Conservation (phyloP, 1,140 invertebrate genomes). For the Stenopsyche tienmushanensis region DNA sequence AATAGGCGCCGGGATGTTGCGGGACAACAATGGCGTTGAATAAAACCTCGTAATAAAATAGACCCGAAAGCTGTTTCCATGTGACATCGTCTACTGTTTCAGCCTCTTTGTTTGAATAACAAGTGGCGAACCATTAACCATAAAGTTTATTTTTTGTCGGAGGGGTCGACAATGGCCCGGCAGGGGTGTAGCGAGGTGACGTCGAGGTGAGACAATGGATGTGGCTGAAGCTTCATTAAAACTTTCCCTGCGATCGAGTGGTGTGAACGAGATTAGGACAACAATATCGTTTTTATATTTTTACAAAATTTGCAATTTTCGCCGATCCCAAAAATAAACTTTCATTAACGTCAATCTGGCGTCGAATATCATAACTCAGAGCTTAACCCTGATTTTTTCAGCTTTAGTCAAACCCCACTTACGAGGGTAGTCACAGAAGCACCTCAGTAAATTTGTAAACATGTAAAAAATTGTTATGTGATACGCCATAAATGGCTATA, state of each 20-base stretch:
- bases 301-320: no score
- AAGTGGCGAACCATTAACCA: constrained; percentile 35
- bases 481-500: no score
- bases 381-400: no score
- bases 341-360: no score
- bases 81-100: constrained; percentile 24
- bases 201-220: constrained; percentile 11
- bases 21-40: neutral
- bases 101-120: constrained; percentile 35
- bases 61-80: constrained; percentile 22
- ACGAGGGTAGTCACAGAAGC: no score
- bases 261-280: neutral
- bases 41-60: constrained; percentile 14
- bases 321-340: no score
- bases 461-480: no score
- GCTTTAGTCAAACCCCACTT: no score
- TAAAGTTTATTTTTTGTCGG: constrained; percentile 37
- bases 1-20: neutral
- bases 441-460: no score
- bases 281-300: no score
- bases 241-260: constrained; percentile 19
- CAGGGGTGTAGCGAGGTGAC: neutral
- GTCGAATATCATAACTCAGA: no score
- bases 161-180: neutral
- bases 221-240: constrained; percentile 25